Conservation (phyloP, 2,113 vertebrate genomes). For the Eolophus roseicapilla region DNA sequence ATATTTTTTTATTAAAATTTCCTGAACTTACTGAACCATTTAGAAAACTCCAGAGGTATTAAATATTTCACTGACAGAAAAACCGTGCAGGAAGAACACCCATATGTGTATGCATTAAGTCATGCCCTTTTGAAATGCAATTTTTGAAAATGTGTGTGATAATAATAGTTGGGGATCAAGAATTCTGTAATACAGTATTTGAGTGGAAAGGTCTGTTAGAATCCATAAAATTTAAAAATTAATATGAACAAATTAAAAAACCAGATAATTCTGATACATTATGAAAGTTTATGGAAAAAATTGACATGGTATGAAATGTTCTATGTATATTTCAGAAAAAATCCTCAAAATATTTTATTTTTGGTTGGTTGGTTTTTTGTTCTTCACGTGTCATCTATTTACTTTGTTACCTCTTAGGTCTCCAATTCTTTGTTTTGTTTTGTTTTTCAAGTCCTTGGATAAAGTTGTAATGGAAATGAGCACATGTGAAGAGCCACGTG, state of each 20-base stretch:
- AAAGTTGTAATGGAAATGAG: constrained; percentile 99
- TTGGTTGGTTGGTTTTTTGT: background rate
- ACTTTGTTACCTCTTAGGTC: background rate
- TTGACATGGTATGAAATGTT: background rate
- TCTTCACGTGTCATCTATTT: background rate
- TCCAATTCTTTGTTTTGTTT: background rate
- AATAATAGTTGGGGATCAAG: background rate
- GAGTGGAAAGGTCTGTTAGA: background rate
- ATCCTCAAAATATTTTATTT: background rate
- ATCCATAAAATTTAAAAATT: background rate
- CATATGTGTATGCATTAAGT: too few species aligned
- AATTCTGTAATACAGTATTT: background rate
- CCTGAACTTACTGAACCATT: too few species aligned
- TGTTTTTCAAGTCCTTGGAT: constrained; percentile 86
- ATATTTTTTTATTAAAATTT: too few species aligned
- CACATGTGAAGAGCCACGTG: constrained; percentile 95
- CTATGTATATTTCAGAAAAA: background rate
- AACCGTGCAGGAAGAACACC: too few species aligned
- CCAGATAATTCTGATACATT: rapidly evolving
- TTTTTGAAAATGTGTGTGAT: too few species aligned
- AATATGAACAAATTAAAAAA: background rate
- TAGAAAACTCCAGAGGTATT: too few species aligned
- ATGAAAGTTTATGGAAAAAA: background rate
- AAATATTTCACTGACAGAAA: too few species aligned
- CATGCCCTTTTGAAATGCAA: too few species aligned